Evolutionary conservation across 2,888 invertebrate species (phyloP).

Genomic region (Torymus auratus): DNA sequence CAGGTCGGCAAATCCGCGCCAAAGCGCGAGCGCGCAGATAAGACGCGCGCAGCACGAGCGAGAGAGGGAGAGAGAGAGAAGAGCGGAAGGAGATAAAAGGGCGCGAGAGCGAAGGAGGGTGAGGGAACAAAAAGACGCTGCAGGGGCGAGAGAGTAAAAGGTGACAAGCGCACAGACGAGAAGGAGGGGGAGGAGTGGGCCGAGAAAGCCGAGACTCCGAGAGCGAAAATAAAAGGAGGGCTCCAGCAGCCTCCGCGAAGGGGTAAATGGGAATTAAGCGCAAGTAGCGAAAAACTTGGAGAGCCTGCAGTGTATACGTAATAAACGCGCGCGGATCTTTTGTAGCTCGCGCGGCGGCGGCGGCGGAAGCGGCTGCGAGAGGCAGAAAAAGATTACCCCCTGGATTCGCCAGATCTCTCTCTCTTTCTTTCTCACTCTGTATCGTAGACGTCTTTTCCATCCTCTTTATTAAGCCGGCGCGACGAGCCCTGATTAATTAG

Average conservation of each 20-base stretch:
- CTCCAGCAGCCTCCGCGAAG: conserved; percentile 9
- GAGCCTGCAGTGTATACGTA: conserved; percentile 1
- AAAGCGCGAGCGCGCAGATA: too few species aligned
- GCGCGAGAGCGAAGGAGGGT: not conserved
- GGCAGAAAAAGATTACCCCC: conserved; percentile 23
- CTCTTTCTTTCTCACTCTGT: not conserved
- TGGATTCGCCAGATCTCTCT: not conserved
- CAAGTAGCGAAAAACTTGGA: conserved; percentile 40
- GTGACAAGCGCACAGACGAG: conserved; percentile 23
- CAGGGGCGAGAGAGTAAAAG: conserved; percentile 13
- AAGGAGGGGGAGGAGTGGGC: not conserved
- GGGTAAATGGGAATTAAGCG: conserved; percentile 47
- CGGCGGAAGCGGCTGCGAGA: not conserved
- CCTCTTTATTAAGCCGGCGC: too few species aligned
- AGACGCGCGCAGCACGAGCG: too few species aligned
- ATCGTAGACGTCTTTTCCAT: not conserved
- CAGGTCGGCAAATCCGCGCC: too few species aligned
- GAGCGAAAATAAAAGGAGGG: conserved; percentile 42
- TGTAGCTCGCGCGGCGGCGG: not conserved
- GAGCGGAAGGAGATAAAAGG: not conserved
- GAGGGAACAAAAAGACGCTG: not conserved
- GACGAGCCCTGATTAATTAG: conserved; percentile 11
- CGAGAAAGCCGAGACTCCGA: conserved; percentile 7
- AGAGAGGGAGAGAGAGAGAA: not conserved
- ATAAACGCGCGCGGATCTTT: conserved; percentile 31